Base-by-base conservation (phyloP, 2,113 vertebrate genomes). In the Gobiocypris rarus region DNA sequence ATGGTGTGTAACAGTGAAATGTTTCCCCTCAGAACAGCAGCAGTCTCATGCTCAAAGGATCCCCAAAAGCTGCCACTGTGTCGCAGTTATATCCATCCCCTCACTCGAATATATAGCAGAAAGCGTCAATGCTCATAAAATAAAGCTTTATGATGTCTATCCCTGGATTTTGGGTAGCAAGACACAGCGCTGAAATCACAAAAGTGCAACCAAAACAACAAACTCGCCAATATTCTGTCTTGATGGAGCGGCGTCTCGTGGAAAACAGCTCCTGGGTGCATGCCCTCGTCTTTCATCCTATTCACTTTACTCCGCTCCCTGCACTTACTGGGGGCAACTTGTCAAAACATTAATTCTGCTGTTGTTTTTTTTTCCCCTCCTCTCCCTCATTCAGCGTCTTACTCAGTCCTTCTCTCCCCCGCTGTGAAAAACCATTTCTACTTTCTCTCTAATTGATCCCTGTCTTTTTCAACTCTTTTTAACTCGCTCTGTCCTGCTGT, bases 401-500 rank as follows among this genome's bases (percentile, higher is more conserved):
- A 75, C 76, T 87, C 87, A 74, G 74, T 86, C 75, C 86, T 87
- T 82, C 81, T 83, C 74, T 54, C 78, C 38, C 74, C 54, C 38
- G 90, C 93, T 93, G 93, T 90, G 93, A 93, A 91, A 90, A 93
- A 88, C 91, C 92, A 93, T 93, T 93, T 93, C 90, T 84, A 83
- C 88, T 87, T 88, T 91, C 90, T 92, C 90, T 92, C 92, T 94
- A 94, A 95, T 94, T 95, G 93, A 93, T 92, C 92, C 89, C 81
- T 86, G 84, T 67, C 86, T 89, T 89, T 91, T 86, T 89, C 86
- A 87, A 71, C 50, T 58, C 85, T 87, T 90, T 88, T 90, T 86
- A 89, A 77, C 81, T 79, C 31, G 61, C 83, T 86, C 75, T 6
- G 63, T 84, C 89, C 94, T 58, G 92, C 94, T 93, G 94, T 89